A percentile compares a stretch with the other conserved stretches of the same genome.
phyloP scores from a whole-genome alignment of 2,113 vertebrate genomes.

The Leptobrachium ailaonicum region DNA sequence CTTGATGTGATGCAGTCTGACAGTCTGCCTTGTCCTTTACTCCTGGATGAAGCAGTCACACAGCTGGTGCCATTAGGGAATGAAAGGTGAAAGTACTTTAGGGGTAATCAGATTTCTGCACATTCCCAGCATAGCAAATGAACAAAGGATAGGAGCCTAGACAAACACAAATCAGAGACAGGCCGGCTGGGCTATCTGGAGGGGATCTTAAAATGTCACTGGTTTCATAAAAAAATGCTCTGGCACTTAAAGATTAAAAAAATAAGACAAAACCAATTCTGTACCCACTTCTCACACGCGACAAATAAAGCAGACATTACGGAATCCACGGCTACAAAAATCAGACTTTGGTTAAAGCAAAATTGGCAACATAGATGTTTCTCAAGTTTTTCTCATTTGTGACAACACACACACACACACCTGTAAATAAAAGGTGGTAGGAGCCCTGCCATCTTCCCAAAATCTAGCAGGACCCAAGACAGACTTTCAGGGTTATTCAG shows the following conservation, averaged over 20 bases:
- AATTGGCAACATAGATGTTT: too few species aligned
- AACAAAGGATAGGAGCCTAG: not conserved
- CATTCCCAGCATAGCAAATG: not conserved
- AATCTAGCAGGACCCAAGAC: too few species aligned
- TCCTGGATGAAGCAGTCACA: not conserved
- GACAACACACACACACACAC: too few species aligned
- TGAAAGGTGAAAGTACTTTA: slow-evolving; percentile 1
- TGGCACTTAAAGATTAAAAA: not conserved
- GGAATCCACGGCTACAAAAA: too few species aligned
- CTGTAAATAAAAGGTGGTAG: too few species aligned
- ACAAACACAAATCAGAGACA: slow-evolving; percentile 2
- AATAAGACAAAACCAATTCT: too few species aligned
- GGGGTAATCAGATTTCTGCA: slow-evolving; percentile 1
- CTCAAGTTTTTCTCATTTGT: too few species aligned
- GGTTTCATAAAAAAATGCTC: not conserved
- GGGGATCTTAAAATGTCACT: not conserved
- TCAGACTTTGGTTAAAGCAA: too few species aligned
- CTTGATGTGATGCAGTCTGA: not conserved
- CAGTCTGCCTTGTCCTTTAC: not conserved
- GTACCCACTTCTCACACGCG: too few species aligned
- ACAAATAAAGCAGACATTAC: too few species aligned
- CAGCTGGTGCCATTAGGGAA: not conserved
- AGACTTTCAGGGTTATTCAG: too few species aligned
- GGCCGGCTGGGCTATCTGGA: not conserved
- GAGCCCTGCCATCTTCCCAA: too few species aligned